Conservation (phyloP, 2,797 vertebrate genomes). For the Tadarida brasiliensis region DNA sequence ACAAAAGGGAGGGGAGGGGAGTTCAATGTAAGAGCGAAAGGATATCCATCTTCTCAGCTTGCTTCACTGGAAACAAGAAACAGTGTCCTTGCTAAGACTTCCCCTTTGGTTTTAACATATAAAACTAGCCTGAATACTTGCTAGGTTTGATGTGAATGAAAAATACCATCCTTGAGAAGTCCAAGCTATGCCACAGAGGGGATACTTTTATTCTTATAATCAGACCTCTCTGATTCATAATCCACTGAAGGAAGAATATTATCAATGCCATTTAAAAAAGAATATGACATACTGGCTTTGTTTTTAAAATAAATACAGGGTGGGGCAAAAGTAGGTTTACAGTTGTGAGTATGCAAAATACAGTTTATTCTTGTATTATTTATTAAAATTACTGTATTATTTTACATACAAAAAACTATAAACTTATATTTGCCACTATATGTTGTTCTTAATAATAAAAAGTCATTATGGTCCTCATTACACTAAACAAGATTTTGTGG, state of each 20-base stretch:
- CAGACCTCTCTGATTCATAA: neutral
- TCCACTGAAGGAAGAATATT: neutral
- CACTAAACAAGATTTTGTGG: neutral
- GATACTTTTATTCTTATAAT: neutral
- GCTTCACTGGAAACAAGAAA: conserved; percentile 60
- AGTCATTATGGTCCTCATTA: neutral
- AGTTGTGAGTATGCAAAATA: neutral
- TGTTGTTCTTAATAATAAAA: neutral
- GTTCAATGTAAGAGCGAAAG: neutral
- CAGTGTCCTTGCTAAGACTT: conserved; percentile 74
- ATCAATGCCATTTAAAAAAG: neutral
- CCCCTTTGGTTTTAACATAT: conserved; percentile 69
- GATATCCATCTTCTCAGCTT: conserved; percentile 64
- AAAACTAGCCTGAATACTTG: conserved; percentile 66
- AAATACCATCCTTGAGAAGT: conserved; percentile 52
- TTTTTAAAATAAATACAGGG: neutral
- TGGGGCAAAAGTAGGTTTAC: neutral
- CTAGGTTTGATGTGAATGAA: conserved; percentile 63
- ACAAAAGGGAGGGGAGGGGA: conserved; percentile 66
- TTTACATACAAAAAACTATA: neutral
- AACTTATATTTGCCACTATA: neutral
- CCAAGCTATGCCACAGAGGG: neutral
- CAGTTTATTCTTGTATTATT: neutral
- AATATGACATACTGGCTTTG: neutral
- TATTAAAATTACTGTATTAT: neutral